A percentile compares a stretch with the other conserved stretches of the same genome.
Conservation (phyloP, 2,113 vertebrate genomes). For the Cichladusa arquata region DNA sequence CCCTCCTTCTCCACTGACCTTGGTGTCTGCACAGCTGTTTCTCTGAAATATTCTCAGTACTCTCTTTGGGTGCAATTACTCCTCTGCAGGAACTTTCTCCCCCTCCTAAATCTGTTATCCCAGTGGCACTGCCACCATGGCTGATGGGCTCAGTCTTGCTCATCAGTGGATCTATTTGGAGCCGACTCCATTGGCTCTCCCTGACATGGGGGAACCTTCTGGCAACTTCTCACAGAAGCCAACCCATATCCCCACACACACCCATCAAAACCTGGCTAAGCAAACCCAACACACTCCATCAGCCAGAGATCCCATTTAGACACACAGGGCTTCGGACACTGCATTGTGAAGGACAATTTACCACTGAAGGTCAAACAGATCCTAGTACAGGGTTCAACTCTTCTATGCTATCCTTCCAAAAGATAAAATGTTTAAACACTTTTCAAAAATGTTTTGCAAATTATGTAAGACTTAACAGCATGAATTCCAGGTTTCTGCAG, state of each 20-base stretch:
- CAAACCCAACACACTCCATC: neutral
- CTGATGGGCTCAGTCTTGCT: neutral
- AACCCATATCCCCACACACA: too few relatives aligned
- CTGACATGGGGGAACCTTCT: neutral
- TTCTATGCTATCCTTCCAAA: neutral
- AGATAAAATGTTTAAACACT: neutral
- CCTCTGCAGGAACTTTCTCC: neutral
- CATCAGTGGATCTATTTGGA: neutral
- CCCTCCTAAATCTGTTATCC: neutral
- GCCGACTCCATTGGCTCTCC: rapidly evolving
- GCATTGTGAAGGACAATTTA: neutral
- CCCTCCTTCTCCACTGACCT: neutral
- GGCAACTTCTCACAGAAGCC: neutral
- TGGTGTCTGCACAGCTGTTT: neutral
- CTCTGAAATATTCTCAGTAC: neutral
- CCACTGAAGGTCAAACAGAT: neutral
- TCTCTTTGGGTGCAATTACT: neutral
- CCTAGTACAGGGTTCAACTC: neutral
- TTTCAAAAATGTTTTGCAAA: neutral
- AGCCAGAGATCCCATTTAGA: neutral
- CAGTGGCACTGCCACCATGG: neutral
- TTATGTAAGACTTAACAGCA: neutral
- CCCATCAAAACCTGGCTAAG: neutral
- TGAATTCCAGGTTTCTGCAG: neutral
- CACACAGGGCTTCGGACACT: neutral